Evolutionary conservation across 2,113 vertebrate genomes (phyloP).

Genomic region (Trogon melanurus): DNA sequence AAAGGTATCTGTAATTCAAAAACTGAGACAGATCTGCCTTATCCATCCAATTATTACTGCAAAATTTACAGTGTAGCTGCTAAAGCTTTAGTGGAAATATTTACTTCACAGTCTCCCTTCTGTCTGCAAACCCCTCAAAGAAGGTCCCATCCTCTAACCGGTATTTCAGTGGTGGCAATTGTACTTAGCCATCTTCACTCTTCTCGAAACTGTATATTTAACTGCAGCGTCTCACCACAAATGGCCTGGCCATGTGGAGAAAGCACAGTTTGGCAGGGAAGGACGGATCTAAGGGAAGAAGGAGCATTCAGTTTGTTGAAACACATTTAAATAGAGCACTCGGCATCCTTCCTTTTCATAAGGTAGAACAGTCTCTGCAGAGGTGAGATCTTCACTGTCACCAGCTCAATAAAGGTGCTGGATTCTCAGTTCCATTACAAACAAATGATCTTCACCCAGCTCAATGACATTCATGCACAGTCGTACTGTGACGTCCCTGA

Average conservation of each 20-base stretch:
- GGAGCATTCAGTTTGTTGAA: not conserved
- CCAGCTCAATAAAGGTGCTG: not conserved
- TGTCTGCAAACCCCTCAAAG: not conserved
- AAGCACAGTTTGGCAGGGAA: not conserved
- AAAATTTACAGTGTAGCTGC: not conserved
- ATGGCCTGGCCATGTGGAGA: not conserved
- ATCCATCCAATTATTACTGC: not conserved
- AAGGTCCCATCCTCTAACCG: not conserved
- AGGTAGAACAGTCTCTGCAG: not conserved
- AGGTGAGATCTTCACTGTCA: not conserved
- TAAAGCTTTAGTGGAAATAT: not conserved
- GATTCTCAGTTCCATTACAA: not conserved
- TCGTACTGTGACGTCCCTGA: not conserved
- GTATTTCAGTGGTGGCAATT: not conserved
- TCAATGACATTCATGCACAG: fast-evolving
- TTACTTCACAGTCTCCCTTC: not conserved
- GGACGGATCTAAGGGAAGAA: not conserved
- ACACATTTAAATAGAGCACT: not conserved
- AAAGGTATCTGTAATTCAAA: not conserved
- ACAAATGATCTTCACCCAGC: not conserved
- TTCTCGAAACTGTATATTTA: not conserved
- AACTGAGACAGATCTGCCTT: not conserved
- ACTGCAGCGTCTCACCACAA: not conserved
- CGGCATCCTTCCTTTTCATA: not conserved
- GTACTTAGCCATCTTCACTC: not conserved